Evolutionary conservation across 1,140 invertebrate genomes (phyloP).

Genomic region (Bombyx mori): DNA sequence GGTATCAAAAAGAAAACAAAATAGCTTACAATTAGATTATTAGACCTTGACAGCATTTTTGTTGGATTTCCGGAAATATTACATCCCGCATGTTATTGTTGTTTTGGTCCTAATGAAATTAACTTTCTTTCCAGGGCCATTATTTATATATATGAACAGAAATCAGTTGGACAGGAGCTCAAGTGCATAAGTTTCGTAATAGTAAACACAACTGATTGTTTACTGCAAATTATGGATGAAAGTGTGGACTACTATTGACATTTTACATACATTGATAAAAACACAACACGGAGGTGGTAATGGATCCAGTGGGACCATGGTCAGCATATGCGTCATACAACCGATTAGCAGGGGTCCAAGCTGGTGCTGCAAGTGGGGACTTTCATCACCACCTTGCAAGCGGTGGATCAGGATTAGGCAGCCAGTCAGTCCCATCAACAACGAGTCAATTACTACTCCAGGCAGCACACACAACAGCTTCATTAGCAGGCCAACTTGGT

Average conservation of each 20-base stretch:
- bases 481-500: constrained; percentile 73
- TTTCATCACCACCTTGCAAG: constrained; percentile 76
- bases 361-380: constrained; percentile 73
- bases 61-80: no score
- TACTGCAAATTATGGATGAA: constrained; percentile 65
- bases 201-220: constrained; percentile 37
- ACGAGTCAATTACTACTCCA: constrained; percentile 76
- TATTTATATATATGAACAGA: constrained; percentile 33
- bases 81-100: no score
- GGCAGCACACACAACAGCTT: constrained; percentile 75
- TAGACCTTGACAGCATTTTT: no score
- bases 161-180: constrained; percentile 40
- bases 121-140: constrained; percentile 53
- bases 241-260: constrained; percentile 66
- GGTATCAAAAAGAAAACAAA: no score
- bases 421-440: constrained; percentile 72
- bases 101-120: no score
- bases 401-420: constrained; percentile 62
- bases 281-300: constrained; percentile 69
- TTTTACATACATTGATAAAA: constrained; percentile 55
- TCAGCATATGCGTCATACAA: constrained; percentile 81
- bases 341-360: constrained; percentile 75
- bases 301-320: constrained; percentile 87
- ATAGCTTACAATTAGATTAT: no score
- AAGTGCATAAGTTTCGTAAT: constrained; percentile 50